Conservation (phyloP, 2,797 vertebrate genomes). For the Hyperoplus immaculatus region DNA sequence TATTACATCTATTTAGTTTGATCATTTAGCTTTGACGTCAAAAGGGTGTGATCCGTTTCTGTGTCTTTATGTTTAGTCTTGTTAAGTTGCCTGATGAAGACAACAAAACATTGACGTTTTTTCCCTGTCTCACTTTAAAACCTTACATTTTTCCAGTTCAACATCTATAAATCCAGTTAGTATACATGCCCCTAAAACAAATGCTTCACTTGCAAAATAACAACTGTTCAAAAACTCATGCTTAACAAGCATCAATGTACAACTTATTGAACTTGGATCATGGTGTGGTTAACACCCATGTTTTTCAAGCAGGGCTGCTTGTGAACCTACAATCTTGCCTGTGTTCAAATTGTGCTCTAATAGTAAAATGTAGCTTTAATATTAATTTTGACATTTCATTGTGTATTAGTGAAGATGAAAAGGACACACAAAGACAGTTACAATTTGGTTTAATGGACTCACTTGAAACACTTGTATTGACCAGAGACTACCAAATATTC, state of each 20-base stretch:
- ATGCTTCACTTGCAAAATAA: neutral
- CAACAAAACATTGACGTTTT: neutral
- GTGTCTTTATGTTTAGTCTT: neutral
- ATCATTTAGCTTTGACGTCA: neutral
- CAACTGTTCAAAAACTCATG: neutral
- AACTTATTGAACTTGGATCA: neutral
- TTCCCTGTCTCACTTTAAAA: neutral
- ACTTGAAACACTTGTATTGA: conserved; percentile 23
- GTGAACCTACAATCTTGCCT: neutral
- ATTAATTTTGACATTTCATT: neutral
- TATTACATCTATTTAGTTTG: neutral
- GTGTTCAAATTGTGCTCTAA: neutral
- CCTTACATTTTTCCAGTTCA: neutral
- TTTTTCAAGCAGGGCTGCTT: neutral
- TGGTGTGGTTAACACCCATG: neutral
- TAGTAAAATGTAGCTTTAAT: neutral
- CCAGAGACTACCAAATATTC: conserved; percentile 38
- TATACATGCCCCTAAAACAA: neutral
- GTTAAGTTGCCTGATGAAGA: neutral
- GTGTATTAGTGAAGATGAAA: conserved; percentile 8
- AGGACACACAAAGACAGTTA: neutral
- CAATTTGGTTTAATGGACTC: conserved; percentile 60
- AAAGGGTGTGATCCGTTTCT: neutral
- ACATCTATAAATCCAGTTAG: neutral
- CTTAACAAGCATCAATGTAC: neutral